Evolutionary conservation across 2,888 invertebrate species (phyloP).

Genomic region (Cerceris rybyensis): DNA sequence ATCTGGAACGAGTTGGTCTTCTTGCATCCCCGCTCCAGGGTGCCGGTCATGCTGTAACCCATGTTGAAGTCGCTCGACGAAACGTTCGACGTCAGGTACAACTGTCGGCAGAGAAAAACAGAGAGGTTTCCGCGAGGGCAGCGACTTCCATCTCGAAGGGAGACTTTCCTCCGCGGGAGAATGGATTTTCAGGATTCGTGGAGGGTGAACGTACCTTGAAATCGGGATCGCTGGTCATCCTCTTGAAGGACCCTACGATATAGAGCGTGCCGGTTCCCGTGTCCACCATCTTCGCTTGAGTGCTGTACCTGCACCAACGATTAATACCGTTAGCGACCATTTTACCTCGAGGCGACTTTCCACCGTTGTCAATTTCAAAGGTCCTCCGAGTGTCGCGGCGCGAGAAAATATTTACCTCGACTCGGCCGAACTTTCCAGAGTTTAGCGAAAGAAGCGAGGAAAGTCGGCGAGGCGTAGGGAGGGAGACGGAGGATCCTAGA

Average conservation of each 20-base stretch:
- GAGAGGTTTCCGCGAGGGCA: not conserved
- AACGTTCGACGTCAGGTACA: slow-evolving; percentile 92
- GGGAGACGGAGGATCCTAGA: too few species aligned
- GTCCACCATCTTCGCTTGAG: slow-evolving; percentile 91
- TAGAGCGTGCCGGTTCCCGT: slow-evolving; percentile 90
- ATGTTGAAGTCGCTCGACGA: slow-evolving; percentile 93
- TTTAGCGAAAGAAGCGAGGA: too few species aligned
- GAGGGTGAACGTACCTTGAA: slow-evolving; percentile 85
- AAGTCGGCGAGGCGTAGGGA: too few species aligned
- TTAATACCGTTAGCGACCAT: slow-evolving; percentile 17
- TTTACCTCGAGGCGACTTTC: too few species aligned
- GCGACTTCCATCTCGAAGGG: not conserved
- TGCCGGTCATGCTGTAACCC: slow-evolving; percentile 95
- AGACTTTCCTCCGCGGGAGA: not conserved
- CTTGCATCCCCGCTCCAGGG: slow-evolving; percentile 90
- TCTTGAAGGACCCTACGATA: slow-evolving; percentile 91
- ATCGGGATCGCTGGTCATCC: slow-evolving; percentile 87
- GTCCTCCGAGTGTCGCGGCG: too few species aligned
- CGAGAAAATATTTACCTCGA: too few species aligned
- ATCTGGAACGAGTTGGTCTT: slow-evolving; percentile 91
- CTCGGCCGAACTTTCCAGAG: too few species aligned
- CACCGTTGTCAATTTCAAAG: too few species aligned
- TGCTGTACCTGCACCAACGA: slow-evolving; percentile 85
- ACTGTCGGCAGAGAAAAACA: slow-evolving; percentile 79
- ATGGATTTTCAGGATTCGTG: not conserved